Evolutionary conservation across 2,888 invertebrate genomes (phyloP).

Genomic region (Philonicus albiceps): DNA sequence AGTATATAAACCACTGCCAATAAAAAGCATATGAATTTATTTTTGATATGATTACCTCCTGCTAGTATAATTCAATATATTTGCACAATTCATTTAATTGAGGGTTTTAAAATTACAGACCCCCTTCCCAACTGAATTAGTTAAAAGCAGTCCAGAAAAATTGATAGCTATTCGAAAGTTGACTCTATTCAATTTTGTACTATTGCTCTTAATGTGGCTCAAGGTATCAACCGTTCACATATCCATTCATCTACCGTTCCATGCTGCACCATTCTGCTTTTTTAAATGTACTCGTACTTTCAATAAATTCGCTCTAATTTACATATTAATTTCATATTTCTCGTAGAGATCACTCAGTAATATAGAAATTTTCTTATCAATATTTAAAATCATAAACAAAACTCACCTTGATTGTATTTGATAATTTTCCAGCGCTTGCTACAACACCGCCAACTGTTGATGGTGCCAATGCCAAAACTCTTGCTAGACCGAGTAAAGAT

Average conservation of each 20-base stretch:
- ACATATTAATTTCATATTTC: not conserved
- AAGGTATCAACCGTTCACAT: not conserved
- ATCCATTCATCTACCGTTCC: not conserved
- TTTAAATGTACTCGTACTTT: too few relatives aligned
- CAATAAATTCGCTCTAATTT: not conserved
- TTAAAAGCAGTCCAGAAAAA: not conserved
- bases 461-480: slow-evolving; percentile 59
- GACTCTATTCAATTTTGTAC: not conserved
- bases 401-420: slow-evolving; percentile 62
- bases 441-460: slow-evolving; percentile 63
- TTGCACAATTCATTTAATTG: not conserved
- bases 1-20: not conserved
- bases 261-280: not conserved
- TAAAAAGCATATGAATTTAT: not conserved
- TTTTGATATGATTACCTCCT: not conserved
- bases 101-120: not conserved
- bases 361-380: not conserved
- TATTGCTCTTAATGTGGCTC: not conserved
- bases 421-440: slow-evolving; percentile 61
- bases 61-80: not conserved
- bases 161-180: not conserved
- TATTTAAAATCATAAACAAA: not conserved
- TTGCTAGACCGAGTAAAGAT: not conserved
- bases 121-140: not conserved
- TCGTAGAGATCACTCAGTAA: not conserved